These are phyloP conservation scores for Lophotriccus pileatus DNA, from an alignment of 2,797 vertebrate genomes.

Conservation along the genomic window DNA sequence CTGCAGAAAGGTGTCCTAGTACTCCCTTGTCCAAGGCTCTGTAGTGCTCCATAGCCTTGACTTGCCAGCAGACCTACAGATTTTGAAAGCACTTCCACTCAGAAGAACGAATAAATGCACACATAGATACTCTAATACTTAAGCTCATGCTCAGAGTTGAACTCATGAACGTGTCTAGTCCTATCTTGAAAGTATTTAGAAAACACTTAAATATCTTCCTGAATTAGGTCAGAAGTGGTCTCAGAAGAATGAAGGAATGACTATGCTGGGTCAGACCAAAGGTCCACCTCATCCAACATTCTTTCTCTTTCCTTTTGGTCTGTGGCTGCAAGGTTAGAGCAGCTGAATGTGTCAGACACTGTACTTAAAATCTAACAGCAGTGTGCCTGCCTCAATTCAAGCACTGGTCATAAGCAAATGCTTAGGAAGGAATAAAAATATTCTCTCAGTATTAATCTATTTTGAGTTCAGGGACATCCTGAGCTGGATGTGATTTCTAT, in stretches of 20 bases:
- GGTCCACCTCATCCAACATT: not conserved
- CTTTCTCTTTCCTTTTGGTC: not conserved
- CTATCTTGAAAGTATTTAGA: not conserved
- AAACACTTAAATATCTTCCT: not conserved
- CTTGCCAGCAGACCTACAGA: not conserved
- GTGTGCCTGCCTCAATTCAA: not conserved
- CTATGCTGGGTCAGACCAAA: not conserved
- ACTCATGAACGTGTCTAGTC: not conserved
- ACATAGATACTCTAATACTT: not conserved
- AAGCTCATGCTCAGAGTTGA: not conserved
- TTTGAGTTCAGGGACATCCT: conserved; percentile 33
- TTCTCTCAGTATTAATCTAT: conserved; percentile 20
- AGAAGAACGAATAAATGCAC: not conserved
- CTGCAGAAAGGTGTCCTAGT: not conserved
- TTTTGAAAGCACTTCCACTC: not conserved
- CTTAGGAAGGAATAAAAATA: conserved; percentile 39
- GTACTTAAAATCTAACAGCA: not conserved
- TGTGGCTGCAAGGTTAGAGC: not conserved
- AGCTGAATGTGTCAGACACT: not conserved
- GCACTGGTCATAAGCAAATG: not conserved
- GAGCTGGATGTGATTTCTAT: conserved; percentile 4
- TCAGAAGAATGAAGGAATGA: not conserved
- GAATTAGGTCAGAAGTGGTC: not conserved
- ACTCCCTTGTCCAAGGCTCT: not conserved
- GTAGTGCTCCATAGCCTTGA: not conserved